Conservation (phyloP, 2,888 invertebrate genomes). For the Drosophila dives region DNA sequence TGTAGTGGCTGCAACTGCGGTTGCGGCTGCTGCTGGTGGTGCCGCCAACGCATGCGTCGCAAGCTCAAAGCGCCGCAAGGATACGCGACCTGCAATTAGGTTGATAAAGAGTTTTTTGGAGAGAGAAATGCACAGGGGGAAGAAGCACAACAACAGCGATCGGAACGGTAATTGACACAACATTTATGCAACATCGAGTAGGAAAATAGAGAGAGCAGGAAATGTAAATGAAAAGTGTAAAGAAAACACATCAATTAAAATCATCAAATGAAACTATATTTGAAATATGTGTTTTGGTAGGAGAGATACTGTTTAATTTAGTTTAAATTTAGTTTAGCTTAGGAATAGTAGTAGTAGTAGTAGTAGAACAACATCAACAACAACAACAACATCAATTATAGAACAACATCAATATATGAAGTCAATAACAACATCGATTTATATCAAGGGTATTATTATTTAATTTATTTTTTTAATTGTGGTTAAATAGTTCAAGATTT, state of each 20-base stretch:
- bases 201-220: constrained; percentile 34
- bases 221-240: constrained; percentile 27
- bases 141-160: constrained; percentile 47
- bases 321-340: constrained; percentile 32
- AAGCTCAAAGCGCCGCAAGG: constrained; percentile 58
- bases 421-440: constrained; percentile 80
- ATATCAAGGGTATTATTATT: constrained; percentile 54
- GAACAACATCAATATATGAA: constrained; percentile 80
- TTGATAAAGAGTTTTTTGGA: constrained; percentile 49
- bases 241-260: constrained; percentile 55
- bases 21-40: constrained; percentile 47
- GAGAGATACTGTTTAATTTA: constrained; percentile 43
- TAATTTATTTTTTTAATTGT: constrained; percentile 20
- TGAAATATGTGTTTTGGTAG: constrained; percentile 43
- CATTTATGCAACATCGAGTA: constrained; percentile 56
- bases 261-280: constrained; percentile 60
- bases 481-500: constrained; percentile 8
- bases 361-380: constrained; percentile 72
- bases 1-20: constrained; percentile 41
- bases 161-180: constrained; percentile 17
- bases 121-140: constrained; percentile 39
- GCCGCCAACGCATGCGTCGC: constrained; percentile 65
- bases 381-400: constrained; percentile 76
- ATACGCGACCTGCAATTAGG: constrained; percentile 66
- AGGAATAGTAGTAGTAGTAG: constrained; percentile 62